A percentile compares a stretch with the other conserved stretches of the same genome.
phyloP scores from a whole-genome alignment of 2,888 invertebrate species.

The Pammene fasciana region DNA sequence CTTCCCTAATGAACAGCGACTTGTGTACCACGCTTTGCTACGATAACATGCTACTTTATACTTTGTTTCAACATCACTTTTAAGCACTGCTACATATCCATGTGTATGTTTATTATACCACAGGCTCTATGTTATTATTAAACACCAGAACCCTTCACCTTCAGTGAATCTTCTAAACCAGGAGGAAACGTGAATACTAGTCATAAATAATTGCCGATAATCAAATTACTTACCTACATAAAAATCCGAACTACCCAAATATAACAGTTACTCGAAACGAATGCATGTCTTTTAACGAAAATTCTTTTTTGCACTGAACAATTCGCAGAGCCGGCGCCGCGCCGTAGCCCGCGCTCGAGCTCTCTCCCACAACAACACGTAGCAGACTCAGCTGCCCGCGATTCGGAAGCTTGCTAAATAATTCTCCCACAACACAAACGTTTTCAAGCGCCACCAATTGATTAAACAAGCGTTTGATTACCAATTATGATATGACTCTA shows the following conservation, averaged over 20 bases:
- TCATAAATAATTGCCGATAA: neutral
- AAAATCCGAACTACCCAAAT: conserved; percentile 27
- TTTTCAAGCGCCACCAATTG: neutral
- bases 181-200: neutral
- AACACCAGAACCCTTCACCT: no score
- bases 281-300: conserved; percentile 28
- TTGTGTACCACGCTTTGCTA: no score
- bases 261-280: conserved; percentile 6
- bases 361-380: conserved; percentile 30
- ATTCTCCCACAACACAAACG: neutral
- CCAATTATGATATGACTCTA: conserved; percentile 5
- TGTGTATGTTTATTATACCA: no score
- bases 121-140: no score
- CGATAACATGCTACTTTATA: no score
- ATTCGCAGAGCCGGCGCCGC: conserved; percentile 26
- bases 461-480: conserved; percentile 7
- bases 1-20: no score
- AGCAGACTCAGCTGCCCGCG: conserved; percentile 2
- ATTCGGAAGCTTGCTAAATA: conserved; percentile 7
- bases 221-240: conserved; percentile 34
- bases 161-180: conserved; percentile 46
- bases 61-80: no score
- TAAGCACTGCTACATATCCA: no score
- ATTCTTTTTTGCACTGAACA: conserved; percentile 30
- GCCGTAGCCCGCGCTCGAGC: conserved; percentile 45